Evolutionary conservation across 2,888 invertebrate genomes (phyloP).

Genomic region (Atherix ibis): DNA sequence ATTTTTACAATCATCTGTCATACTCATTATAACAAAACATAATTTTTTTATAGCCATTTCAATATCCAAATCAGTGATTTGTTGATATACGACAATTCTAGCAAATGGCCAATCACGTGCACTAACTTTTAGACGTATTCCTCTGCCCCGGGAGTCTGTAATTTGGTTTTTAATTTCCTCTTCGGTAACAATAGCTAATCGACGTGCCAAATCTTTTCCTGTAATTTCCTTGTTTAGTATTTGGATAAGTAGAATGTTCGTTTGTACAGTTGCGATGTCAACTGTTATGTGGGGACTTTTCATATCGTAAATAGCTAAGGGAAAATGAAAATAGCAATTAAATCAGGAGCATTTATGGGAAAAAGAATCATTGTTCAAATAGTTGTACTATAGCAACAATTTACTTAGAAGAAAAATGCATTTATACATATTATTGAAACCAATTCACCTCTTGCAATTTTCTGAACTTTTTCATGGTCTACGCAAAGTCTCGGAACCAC

Average conservation of each 20-base stretch:
- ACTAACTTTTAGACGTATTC: constrained; percentile 42
- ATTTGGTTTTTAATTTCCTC: constrained; percentile 37
- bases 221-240: constrained; percentile 38
- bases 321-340: constrained; percentile 6
- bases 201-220: constrained; percentile 38
- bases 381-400: too few species aligned
- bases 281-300: constrained; percentile 45
- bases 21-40: constrained; percentile 47
- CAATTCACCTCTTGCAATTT: constrained; percentile 53
- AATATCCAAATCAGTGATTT: constrained; percentile 50
- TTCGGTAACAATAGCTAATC: constrained; percentile 34
- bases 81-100: constrained; percentile 54
- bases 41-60: constrained; percentile 56
- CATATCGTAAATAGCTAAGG: constrained; percentile 42
- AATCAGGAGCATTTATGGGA: constrained; percentile 1
- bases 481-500: constrained; percentile 50
- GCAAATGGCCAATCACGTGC: constrained; percentile 42
- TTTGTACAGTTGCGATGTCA: constrained; percentile 45
- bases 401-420: too few species aligned
- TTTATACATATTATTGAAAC: too few species aligned
- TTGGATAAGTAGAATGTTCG: constrained; percentile 59
- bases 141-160: constrained; percentile 26
- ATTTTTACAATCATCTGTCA: too few species aligned
- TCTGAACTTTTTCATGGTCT: constrained; percentile 57
- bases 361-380: constrained; percentile 3